A percentile compares a stretch with the other conserved stretches of the same genome.
phyloP scores from a whole-genome alignment of 2,113 vertebrate species.

The Nipponia nippon region DNA sequence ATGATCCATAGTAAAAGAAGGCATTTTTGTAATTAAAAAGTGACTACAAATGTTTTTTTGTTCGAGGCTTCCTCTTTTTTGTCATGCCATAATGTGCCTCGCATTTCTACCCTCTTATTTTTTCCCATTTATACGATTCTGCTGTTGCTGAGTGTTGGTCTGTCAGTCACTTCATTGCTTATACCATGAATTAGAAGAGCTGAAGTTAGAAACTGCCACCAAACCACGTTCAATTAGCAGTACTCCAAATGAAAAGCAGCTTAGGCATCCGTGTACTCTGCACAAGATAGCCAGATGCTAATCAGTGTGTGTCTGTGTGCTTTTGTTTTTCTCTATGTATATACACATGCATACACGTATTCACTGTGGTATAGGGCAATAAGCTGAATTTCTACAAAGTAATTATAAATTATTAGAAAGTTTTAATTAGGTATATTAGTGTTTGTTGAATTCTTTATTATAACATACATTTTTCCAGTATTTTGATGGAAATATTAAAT shows the following conservation, averaged over 20 bases:
- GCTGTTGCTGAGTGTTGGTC: not conserved
- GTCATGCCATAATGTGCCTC: not conserved
- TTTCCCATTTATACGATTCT: not conserved
- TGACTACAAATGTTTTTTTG: not conserved
- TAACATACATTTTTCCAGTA: not conserved
- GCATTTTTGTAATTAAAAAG: not conserved
- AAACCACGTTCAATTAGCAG: not conserved
- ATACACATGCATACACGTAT: not conserved
- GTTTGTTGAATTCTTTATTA: not conserved
- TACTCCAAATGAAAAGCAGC: not conserved
- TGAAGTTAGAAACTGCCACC: not conserved
- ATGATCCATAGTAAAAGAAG: not conserved
- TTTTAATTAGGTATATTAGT: not conserved
- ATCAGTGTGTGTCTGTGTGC: not conserved
- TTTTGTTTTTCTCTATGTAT: not conserved
- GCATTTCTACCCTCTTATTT: not conserved
- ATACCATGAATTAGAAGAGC: not conserved
- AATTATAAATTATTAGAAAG: not conserved
- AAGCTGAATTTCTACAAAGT: not conserved
- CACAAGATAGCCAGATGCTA: not conserved
- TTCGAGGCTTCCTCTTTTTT: not conserved
- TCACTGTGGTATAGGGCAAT: not conserved
- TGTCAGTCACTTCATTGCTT: not conserved
- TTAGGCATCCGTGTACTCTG: not conserved
- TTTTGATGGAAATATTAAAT: not conserved